phyloP scores from a whole-genome alignment of 2,113 vertebrate species.

The Hippocampus abdominalis region DNA sequence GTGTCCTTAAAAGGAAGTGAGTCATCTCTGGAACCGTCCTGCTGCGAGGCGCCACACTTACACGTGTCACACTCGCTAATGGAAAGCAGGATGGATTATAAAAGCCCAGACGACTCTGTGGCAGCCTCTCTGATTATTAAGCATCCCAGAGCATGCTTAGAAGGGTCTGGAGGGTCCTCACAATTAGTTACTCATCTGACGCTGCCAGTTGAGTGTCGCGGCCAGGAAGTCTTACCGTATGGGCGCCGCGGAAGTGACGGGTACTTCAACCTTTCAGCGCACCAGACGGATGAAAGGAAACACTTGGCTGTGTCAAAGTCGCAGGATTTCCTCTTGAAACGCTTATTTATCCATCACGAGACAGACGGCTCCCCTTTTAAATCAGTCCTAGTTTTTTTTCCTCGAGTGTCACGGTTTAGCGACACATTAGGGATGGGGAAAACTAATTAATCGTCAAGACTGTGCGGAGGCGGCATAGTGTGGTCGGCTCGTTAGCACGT shows the following conservation, averaged over 20 bases:
- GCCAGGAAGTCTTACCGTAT: conserved; percentile 39
- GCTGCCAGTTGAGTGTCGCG: conserved; percentile 45
- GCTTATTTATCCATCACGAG: conserved; percentile 1
- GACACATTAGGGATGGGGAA: background rate
- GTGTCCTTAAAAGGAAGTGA: conserved; percentile 24
- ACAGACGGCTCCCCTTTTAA: background rate
- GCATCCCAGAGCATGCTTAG: conserved; percentile 15
- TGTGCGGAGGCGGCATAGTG: background rate
- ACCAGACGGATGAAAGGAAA: conserved; percentile 33
- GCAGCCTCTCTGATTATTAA: conserved; percentile 11
- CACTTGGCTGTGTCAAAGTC: conserved; percentile 10
- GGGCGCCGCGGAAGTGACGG: conserved; percentile 48
- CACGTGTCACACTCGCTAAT: conserved; percentile 21
- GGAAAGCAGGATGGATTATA: conserved; percentile 21
- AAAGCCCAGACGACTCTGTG: conserved; percentile 18
- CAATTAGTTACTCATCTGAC: conserved; percentile 51
- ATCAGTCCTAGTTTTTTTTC: background rate
- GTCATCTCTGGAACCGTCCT: conserved; percentile 24
- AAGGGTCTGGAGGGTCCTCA: conserved; percentile 31
- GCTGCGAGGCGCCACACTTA: background rate
- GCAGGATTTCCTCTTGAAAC: conserved; percentile 7
- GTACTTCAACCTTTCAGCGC: conserved; percentile 44
- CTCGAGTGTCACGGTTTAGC: background rate
- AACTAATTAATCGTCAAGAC: background rate
- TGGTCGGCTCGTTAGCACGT: too few species aligned